phyloP scores from a whole-genome alignment of 2,797 vertebrate species.

The Tauraco hartlaubi region DNA sequence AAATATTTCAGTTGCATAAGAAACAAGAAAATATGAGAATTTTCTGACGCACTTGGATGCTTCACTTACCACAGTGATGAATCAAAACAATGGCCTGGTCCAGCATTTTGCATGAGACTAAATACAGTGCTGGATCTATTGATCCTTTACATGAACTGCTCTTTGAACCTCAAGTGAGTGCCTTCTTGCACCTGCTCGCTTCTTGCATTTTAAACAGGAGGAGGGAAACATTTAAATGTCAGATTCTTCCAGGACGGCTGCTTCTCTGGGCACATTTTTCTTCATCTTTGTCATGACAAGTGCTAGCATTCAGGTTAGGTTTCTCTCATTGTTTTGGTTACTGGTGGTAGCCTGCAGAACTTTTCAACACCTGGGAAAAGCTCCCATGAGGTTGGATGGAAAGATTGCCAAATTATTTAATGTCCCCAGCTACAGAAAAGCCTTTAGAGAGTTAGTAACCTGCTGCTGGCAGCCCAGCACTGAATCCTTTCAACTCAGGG shows the following conservation, averaged over 20 bases:
- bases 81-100: constrained; percentile 52
- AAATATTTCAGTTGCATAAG: constrained; percentile 6
- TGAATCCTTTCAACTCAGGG: not conserved
- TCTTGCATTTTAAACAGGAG: not conserved
- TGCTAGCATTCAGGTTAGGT: not conserved
- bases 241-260: not conserved
- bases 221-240: not conserved
- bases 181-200: not conserved
- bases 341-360: not conserved
- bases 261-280: fast-evolving
- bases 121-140: not conserved
- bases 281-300: not conserved
- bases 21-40: not conserved
- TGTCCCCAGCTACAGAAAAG: not conserved
- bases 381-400: not conserved
- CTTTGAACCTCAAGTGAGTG: not conserved
- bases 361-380: not conserved
- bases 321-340: not conserved
- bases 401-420: not conserved
- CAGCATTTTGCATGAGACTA: not conserved
- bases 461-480: not conserved
- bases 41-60: constrained; percentile 31
- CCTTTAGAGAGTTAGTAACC: not conserved
- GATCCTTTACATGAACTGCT: not conserved
- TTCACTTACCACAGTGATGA: constrained; percentile 2